These are phyloP conservation scores for Channa striata DNA, from an alignment of 2,797 vertebrate genomes.

Conservation along the genomic window DNA sequence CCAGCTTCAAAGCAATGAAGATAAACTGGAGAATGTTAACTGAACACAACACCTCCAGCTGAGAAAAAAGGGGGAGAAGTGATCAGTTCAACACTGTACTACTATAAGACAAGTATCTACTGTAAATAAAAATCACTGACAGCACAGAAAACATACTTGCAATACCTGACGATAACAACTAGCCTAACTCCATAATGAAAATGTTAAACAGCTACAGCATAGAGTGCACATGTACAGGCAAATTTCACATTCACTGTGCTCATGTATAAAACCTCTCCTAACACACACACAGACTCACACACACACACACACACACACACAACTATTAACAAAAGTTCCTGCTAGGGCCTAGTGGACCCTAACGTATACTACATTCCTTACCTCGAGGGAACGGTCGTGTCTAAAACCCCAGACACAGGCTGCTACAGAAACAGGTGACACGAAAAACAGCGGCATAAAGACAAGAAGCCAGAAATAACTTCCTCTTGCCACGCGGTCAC, in stretches of 20 bases:
- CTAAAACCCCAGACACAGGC: slow-evolving; percentile 99
- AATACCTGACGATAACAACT: too few species aligned
- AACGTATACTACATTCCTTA: slow-evolving; percentile 55
- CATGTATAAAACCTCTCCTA: too few species aligned
- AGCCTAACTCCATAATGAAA: not conserved
- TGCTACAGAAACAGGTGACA: slow-evolving; percentile 96
- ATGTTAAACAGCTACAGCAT: too few species aligned
- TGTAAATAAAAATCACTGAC: too few species aligned
- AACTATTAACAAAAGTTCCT: not conserved
- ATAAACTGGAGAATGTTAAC: slow-evolving; percentile 99
- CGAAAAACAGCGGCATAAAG: slow-evolving; percentile 99
- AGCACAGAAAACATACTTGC: too few species aligned
- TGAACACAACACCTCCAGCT: slow-evolving; percentile 98
- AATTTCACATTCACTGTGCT: too few species aligned
- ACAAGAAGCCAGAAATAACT: slow-evolving; percentile 96
- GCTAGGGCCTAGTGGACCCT: not conserved
- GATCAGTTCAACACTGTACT: not conserved
- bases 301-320: not conserved
- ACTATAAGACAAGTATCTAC: too few species aligned
- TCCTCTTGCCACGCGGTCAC: slow-evolving; percentile 92
- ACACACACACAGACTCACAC: not conserved
- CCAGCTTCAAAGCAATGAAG: slow-evolving; percentile 97
- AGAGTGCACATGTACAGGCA: too few species aligned
- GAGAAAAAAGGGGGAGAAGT: slow-evolving; percentile 45
- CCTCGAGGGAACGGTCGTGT: slow-evolving; percentile 97